These are phyloP conservation scores for Crioceris asparagi DNA, from an alignment of 2,888 invertebrate genomes.

Conservation along the genomic window DNA sequence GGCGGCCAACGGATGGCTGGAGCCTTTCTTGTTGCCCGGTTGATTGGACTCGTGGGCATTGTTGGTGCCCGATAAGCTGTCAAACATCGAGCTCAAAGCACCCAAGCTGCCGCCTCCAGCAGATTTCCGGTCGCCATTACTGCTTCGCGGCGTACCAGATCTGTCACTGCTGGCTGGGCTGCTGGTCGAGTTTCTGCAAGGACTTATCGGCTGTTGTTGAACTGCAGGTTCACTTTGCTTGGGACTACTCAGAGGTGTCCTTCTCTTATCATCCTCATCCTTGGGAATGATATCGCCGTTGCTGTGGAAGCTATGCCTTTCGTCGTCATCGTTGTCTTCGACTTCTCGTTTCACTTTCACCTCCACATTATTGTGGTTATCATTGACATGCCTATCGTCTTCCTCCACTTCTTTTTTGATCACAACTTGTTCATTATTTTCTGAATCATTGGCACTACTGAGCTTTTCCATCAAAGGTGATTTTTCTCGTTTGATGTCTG, in stretches of 20 bases:
- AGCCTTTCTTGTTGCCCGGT: constrained; percentile 52
- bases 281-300: constrained; percentile 28
- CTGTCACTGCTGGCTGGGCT: constrained; percentile 71
- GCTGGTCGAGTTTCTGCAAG: constrained; percentile 48
- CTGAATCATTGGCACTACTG: constrained; percentile 35
- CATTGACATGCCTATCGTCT: constrained; percentile 27
- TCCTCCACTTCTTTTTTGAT: constrained; percentile 34
- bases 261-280: constrained; percentile 32
- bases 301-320: constrained; percentile 34
- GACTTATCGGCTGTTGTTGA: constrained; percentile 43
- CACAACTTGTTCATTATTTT: constrained; percentile 34
- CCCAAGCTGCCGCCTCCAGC: constrained; percentile 61
- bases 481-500: constrained; percentile 47
- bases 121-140: constrained; percentile 47
- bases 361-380: constrained; percentile 35
- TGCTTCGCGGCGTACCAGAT: constrained; percentile 63
- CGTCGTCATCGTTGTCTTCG: constrained; percentile 38
- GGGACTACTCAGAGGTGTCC: constrained; percentile 34
- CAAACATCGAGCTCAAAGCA: constrained; percentile 83
- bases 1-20: constrained; percentile 86
- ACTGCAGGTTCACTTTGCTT: constrained; percentile 31
- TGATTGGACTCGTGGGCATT: constrained; percentile 31
- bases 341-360: constrained; percentile 30
- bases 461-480: constrained; percentile 40
- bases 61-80: constrained; percentile 60